Evolutionary conservation across 2,888 invertebrate genomes (phyloP), one percentile per base, ranked within the genome.

Genomic region (Halictus ligatus): DNA sequence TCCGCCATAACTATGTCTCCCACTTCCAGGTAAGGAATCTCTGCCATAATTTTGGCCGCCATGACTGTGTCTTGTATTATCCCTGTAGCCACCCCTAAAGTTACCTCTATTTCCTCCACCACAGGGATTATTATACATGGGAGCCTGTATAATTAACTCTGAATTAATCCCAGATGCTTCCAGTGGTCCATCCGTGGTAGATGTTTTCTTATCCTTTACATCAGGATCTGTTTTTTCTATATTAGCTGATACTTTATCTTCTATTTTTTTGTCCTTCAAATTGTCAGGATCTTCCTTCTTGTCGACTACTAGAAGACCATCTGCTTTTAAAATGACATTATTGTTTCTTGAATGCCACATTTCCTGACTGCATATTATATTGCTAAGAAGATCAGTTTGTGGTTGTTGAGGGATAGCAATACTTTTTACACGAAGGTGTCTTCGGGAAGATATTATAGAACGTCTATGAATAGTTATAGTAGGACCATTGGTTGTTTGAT

Each of bases 281-380:
- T 92, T 92, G 50, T 92, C 92, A 1, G 90, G 78, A 80, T 88
- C 91, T 54, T 90, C 89, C 0, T 88, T 87, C 58, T 93, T 92
- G 13, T 91, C 85, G 6, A 97, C 96, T 83, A 96, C 95, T 0
- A 98, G 93, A 35, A 96, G 96, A 1, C 98, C 98, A 91, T 97
- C 97, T 4, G 96, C 96, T 71, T 96, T 96, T 0, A 97, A 92
- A 0, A 96, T 96, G 12, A 97, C 95, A 5, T 96, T 94, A 43
- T 96, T 96, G 75, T 96, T 96, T 50, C 96, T 97, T 10, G 97
- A 97, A 93, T 97, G 97, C 95, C 98, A 96, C 84, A 97, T 96
- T 76, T 97, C 96, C 94, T 98, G 98, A 89, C 96, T 96, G 87
- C 97, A 96, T 91, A 98, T 95, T 89, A 98, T 98, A 91, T 96